A percentile compares a stretch with the other conserved stretches of the same genome.
Conservation (phyloP, 2,797 vertebrate genomes). For the Cyclura pinguis region DNA sequence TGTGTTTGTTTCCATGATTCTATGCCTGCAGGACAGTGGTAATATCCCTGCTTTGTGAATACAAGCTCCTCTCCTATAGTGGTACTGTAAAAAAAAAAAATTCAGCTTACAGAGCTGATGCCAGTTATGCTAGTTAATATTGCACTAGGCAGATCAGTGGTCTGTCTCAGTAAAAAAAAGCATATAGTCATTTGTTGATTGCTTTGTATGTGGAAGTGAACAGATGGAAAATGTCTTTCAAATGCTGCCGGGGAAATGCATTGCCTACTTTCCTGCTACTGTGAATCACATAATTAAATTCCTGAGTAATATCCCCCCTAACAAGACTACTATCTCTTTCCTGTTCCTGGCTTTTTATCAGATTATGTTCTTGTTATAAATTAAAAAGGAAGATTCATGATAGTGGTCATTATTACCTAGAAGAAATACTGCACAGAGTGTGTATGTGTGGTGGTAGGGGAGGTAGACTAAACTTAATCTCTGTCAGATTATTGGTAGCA, state of each 20-base stretch:
- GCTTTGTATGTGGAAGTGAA: background rate
- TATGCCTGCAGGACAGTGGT: background rate
- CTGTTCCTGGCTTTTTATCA: slow-evolving; percentile 71
- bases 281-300: slow-evolving; percentile 77
- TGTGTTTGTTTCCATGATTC: too few species aligned
- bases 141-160: background rate
- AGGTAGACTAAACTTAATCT: background rate
- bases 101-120: background rate
- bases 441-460: background rate
- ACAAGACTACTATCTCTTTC: slow-evolving; percentile 74
- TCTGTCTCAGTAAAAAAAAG: background rate
- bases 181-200: background rate
- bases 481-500: slow-evolving; percentile 9
- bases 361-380: slow-evolving; percentile 73
- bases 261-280: slow-evolving; percentile 62
- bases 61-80: background rate
- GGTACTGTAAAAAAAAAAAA: background rate
- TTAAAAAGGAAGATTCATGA: slow-evolving; percentile 67
- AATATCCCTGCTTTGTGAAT: background rate
- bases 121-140: background rate
- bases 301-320: slow-evolving; percentile 71
- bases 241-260: slow-evolving; percentile 67
- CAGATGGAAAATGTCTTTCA: slow-evolving; percentile 28
- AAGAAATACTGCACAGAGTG: slow-evolving; percentile 45
- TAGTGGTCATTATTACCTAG: slow-evolving; percentile 54